Evolutionary conservation across 2,888 invertebrate genomes (phyloP).

Genomic region (Macaria notata): DNA sequence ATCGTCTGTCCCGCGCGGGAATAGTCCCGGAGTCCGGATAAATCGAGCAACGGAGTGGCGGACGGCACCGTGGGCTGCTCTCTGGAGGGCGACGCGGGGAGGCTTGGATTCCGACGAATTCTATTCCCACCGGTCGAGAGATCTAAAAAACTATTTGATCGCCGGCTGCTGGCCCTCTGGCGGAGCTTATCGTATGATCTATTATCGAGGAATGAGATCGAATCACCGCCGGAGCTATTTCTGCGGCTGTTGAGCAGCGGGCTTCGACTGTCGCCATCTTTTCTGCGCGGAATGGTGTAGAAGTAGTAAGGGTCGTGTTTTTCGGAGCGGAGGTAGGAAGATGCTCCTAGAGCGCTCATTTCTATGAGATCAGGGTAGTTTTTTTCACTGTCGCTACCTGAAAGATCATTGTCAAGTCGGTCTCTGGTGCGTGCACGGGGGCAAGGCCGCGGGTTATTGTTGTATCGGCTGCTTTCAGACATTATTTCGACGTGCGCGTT

Average conservation of each 20-base stretch:
- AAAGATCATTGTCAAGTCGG: slow-evolving; percentile 74
- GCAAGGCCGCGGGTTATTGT: slow-evolving; percentile 62
- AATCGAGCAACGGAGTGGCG: slow-evolving; percentile 84
- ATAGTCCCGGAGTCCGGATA: slow-evolving; percentile 79
- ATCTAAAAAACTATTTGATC: slow-evolving; percentile 88
- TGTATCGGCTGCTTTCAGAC: slow-evolving; percentile 65
- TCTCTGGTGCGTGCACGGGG: slow-evolving; percentile 62
- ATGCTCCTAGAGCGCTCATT: slow-evolving; percentile 72
- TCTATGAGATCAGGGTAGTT: slow-evolving; percentile 82
- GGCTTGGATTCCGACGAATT: slow-evolving; percentile 79
- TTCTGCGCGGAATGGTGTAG: slow-evolving; percentile 85
- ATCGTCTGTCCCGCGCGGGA: slow-evolving; percentile 69
- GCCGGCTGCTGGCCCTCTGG: slow-evolving; percentile 66
- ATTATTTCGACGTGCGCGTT: slow-evolving; percentile 66
- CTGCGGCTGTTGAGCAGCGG: slow-evolving; percentile 88
- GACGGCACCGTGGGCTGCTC: slow-evolving; percentile 70
- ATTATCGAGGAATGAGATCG: slow-evolving; percentile 69
- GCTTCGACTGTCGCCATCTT: slow-evolving; percentile 87
- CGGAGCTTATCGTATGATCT: slow-evolving; percentile 60
- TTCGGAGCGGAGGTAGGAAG: slow-evolving; percentile 66
- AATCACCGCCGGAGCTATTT: slow-evolving; percentile 87
- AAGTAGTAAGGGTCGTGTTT: slow-evolving; percentile 79
- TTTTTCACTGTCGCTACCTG: slow-evolving; percentile 77
- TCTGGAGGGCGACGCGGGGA: slow-evolving; percentile 85
- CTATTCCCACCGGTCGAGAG: slow-evolving; percentile 77